Evolutionary conservation across 2,113 vertebrate species (phyloP).

Genomic region (Oplegnathus fasciatus): DNA sequence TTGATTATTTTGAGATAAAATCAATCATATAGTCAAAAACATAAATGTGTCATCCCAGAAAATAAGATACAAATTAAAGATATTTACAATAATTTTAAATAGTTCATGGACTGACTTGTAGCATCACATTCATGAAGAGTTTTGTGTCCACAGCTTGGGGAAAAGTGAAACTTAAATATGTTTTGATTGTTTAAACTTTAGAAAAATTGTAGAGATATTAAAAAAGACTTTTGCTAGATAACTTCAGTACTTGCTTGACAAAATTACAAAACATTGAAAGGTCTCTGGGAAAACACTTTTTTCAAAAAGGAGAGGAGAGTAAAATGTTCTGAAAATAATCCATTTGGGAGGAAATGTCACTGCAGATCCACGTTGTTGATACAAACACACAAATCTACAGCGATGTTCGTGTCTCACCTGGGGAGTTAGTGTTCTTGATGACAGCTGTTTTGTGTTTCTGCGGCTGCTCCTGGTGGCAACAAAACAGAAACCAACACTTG

Average conservation of each 20-base stretch:
- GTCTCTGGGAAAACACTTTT: no score
- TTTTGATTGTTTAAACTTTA: no score
- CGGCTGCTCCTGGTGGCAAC: conserved; percentile 89
- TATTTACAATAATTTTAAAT: not conserved
- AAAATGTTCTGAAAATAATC: not conserved
- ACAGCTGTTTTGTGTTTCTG: conserved; percentile 95
- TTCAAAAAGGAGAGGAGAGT: no score
- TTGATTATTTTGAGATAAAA: not conserved
- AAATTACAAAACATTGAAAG: no score
- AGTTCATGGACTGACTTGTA: not conserved
- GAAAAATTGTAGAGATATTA: not conserved
- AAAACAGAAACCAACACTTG: not conserved
- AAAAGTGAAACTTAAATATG: no score
- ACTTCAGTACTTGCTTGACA: no score
- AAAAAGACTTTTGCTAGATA: not conserved
- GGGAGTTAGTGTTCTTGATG: conserved; percentile 94
- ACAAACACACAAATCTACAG: not conserved
- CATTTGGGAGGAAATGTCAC: not conserved
- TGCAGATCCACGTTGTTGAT: not conserved
- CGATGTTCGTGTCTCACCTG: conserved; percentile 83
- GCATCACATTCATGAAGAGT: not conserved
- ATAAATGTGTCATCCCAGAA: not conserved
- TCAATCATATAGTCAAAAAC: not conserved
- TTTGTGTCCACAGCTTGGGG: not conserved
- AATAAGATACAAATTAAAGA: no score